Evolutionary conservation across 2,113 vertebrate species (phyloP), one percentile per base, ranked within the genome.

Genomic region (Apus apus): DNA sequence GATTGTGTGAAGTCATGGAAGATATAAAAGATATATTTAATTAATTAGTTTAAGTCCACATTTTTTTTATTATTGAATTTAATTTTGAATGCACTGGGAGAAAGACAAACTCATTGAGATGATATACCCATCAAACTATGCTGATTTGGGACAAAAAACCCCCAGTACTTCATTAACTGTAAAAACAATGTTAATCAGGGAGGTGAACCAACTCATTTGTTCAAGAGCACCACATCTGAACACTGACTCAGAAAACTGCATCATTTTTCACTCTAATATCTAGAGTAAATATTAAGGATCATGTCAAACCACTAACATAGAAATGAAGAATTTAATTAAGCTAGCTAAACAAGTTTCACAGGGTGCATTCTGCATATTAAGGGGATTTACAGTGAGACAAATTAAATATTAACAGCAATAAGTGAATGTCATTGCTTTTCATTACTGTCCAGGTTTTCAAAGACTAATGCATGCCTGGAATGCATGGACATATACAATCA

Each of bases 401-500:
- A 95, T 75, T 79, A 90, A 94, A 85, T 68, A 93, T 87, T 91
- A 87, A 94, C 66, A 91, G 50, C 34, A 94, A 13, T 67, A 87
- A 61, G 64, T 45, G 27, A 87, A 75, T n/a, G 36, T 61, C 29
- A 60, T 2, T 62, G 36, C 27, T 80, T 84, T 80, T 76, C 15
- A 19, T 11, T 79, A 66, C 54, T 8, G 3, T 34, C 21, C 43
- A 62, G 45, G 43, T 51, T 87, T 78, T 68, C 45, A 85, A 77
- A 88, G 51, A 34, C 68, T 65, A 92, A 40, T 6, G 65, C 11
- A 34, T 38, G 53, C n/a, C 43, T 81, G 36, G 38, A 77, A 70
- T 5, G 30, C 18, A n/a, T 1, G 17, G 62, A 70, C 36, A 46
- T 15, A 32, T 5, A 48, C 11, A 25, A 12, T 43, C 26, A 57